Percentiles rank a stretch among this genome's conserved stretches.
Conservation (phyloP, 2,797 vertebrate species). For the Cuniculus paca region DNA sequence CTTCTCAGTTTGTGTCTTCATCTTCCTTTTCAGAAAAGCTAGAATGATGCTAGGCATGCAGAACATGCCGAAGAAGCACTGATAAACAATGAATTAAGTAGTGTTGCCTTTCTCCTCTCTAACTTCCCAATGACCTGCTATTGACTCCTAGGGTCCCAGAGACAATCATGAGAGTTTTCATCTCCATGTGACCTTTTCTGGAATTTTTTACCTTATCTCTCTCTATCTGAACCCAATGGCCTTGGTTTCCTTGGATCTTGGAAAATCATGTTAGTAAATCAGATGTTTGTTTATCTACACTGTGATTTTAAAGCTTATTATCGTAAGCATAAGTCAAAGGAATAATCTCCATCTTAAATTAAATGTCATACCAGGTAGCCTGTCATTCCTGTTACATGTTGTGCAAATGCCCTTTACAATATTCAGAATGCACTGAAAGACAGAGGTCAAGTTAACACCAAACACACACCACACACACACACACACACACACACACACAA, state of each 20-base stretch:
- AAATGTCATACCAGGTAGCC: not conserved
- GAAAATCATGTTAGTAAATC: not conserved
- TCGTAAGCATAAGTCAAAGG: conserved; percentile 11
- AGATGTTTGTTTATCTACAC: conserved; percentile 5
- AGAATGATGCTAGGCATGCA: not conserved
- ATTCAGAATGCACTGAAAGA: not conserved
- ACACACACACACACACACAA: no score
- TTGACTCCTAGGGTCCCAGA: not conserved
- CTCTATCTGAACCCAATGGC: not conserved
- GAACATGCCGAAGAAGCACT: not conserved
- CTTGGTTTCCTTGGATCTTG: not conserved
- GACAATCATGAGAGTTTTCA: not conserved
- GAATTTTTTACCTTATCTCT: not conserved
- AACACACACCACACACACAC: not conserved
- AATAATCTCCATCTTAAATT: conserved; percentile 16
- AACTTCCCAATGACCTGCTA: not conserved
- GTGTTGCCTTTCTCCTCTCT: not conserved
- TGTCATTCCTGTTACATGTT: not conserved
- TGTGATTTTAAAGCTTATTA: conserved; percentile 14
- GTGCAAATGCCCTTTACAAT: conserved; percentile 12
- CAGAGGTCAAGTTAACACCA: not conserved
- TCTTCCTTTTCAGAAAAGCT: not conserved
- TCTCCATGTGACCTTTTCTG: not conserved
- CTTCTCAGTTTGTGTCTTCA: not conserved
- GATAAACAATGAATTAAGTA: not conserved